Conservation (phyloP, 2,797 vertebrate species). For the Sternotherus odoratus region DNA sequence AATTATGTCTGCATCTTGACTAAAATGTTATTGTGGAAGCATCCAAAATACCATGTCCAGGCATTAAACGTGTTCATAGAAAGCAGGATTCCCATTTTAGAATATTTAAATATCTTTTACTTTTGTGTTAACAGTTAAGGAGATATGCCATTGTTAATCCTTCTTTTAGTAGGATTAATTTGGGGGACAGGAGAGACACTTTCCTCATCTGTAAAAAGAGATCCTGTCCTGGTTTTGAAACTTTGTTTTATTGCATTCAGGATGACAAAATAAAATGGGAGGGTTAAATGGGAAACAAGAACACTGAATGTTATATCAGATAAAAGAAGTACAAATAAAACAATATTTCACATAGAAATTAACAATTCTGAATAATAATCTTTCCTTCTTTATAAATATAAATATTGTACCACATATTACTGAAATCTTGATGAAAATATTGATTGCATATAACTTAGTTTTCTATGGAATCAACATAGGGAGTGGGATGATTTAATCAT, state of each 20-base stretch:
- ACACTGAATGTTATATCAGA: not conserved
- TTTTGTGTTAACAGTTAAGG: slow-evolving; percentile 12
- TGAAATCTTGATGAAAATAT: not conserved
- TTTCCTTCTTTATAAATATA: not conserved
- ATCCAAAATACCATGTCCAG: slow-evolving; percentile 46
- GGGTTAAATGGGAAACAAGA: not conserved
- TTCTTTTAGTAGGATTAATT: slow-evolving; percentile 3
- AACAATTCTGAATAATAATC: too few relatives aligned
- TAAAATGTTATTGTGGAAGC: slow-evolving; percentile 35
- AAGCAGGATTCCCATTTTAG: slow-evolving; percentile 64
- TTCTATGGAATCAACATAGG: not conserved
- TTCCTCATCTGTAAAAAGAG: not conserved
- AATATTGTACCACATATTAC: not conserved
- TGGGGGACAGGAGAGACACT: not conserved
- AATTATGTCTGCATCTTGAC: not conserved
- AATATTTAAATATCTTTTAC: slow-evolving; percentile 53
- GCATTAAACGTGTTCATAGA: slow-evolving; percentile 59
- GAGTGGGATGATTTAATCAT: not conserved
- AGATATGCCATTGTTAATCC: not conserved
- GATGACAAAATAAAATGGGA: not conserved
- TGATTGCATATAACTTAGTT: not conserved
- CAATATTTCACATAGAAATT: not conserved
- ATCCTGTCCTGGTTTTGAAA: not conserved
- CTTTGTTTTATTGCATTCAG: not conserved
- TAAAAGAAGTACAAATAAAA: not conserved